Percentiles rank a stretch among this genome's conserved stretches.
Conservation (phyloP, 2,888 invertebrate species). For the Agrochola litura region DNA sequence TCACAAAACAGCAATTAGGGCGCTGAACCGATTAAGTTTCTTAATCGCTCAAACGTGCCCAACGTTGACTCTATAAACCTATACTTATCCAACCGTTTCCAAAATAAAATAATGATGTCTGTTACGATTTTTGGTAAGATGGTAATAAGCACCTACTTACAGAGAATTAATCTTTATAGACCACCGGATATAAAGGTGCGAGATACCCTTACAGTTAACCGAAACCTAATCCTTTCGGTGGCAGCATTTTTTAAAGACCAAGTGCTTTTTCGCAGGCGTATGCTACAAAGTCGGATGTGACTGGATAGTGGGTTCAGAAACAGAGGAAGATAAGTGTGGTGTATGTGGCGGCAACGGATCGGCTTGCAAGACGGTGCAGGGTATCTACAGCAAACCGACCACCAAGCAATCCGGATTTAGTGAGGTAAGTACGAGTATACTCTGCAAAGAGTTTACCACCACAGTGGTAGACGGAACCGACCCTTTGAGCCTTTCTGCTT, state of each 20-base stretch:
- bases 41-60: slow-evolving; percentile 49
- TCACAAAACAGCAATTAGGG: slow-evolving; percentile 57
- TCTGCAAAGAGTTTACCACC: neutral
- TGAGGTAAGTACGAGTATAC: slow-evolving; percentile 79
- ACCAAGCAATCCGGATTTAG: slow-evolving; percentile 90
- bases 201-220: neutral
- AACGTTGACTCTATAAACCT: slow-evolving; percentile 39
- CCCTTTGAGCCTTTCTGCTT: neutral
- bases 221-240: neutral
- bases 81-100: slow-evolving; percentile 23
- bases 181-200: neutral
- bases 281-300: slow-evolving; percentile 97
- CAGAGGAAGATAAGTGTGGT: slow-evolving; percentile 96
- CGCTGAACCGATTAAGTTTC: slow-evolving; percentile 54
- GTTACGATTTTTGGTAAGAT: neutral
- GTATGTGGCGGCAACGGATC: slow-evolving; percentile 96
- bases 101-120: slow-evolving; percentile 47
- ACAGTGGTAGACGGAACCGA: neutral
- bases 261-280: slow-evolving; percentile 77
- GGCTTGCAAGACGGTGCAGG: slow-evolving; percentile 94
- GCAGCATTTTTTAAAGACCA: slow-evolving; percentile 2
- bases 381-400: slow-evolving; percentile 92
- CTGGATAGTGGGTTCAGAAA: slow-evolving; percentile 95
- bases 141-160: neutral
- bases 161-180: neutral